Evolutionary conservation across 1,140 invertebrate genomes (phyloP).

Genomic region (Hyles vespertilio): DNA sequence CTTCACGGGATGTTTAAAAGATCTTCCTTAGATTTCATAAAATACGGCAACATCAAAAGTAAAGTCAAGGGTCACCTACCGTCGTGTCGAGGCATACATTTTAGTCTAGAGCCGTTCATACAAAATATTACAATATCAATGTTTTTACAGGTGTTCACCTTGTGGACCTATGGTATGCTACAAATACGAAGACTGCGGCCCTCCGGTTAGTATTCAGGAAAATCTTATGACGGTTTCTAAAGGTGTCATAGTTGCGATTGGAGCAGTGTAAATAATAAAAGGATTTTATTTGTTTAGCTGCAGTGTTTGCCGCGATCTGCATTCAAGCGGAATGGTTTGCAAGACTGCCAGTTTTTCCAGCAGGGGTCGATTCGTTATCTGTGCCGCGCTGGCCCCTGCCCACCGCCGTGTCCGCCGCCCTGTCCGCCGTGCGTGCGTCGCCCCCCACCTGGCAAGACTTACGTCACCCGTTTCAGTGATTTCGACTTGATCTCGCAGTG

Average conservation of each 20-base stretch:
- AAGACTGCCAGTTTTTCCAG: constrained; percentile 70
- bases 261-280: too few species aligned
- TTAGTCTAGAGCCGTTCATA: not conserved
- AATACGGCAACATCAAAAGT: too few species aligned
- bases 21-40: too few species aligned
- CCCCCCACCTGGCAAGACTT: constrained; percentile 65
- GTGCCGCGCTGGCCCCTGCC: constrained; percentile 49
- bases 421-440: constrained; percentile 64
- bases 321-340: constrained; percentile 72
- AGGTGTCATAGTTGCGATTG: too few species aligned
- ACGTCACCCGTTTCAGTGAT: constrained; percentile 67
- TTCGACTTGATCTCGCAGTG: constrained; percentile 65
- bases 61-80: too few species aligned
- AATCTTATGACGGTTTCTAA: too few species aligned
- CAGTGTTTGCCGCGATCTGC: constrained; percentile 69
- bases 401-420: constrained; percentile 51
- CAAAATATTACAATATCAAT: constrained; percentile 5
- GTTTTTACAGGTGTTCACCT: constrained; percentile 56
- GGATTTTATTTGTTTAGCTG: constrained; percentile 38
- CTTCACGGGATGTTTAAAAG: too few species aligned
- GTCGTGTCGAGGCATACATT: too few species aligned
- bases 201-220: constrained; percentile 45
- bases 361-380: constrained; percentile 69
- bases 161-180: constrained; percentile 70
- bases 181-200: constrained; percentile 70